These are phyloP conservation scores for Polylopha cassiicola DNA, from an alignment of 2,888 invertebrate species.

Conservation along the genomic window DNA sequence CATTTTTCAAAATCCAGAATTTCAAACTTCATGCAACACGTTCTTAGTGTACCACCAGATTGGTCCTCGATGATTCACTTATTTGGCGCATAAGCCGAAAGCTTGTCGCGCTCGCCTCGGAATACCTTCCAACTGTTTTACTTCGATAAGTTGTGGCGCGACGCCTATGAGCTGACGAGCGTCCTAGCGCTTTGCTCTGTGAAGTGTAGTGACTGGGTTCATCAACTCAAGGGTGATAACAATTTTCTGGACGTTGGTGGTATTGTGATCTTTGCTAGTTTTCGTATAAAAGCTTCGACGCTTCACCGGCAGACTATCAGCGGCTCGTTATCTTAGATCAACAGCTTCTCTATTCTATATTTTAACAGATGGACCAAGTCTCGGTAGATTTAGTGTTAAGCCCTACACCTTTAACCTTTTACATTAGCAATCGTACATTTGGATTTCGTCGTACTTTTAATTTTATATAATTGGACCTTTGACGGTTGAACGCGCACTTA, in stretches of 20 bases:
- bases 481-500: too few relatives aligned
- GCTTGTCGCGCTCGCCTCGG: conserved; percentile 8
- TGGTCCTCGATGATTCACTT: conserved; percentile 8
- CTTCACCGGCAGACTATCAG: conserved; percentile 26
- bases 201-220: too few relatives aligned
- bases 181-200: too few relatives aligned
- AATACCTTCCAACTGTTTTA: conserved; percentile 5
- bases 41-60: conserved; percentile 14
- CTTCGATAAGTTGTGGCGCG: neutral
- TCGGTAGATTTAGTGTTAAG: conserved; percentile 63
- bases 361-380: conserved; percentile 67
- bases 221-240: too few relatives aligned
- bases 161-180: too few relatives aligned
- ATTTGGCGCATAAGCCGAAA: conserved; percentile 7
- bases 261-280: neutral
- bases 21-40: neutral
- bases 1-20: conserved; percentile 7
- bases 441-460: conserved; percentile 12
- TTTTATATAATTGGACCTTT: conserved; percentile 16
- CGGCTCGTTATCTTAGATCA: conserved; percentile 26
- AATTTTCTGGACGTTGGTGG: too few relatives aligned
- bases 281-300: conserved; percentile 38
- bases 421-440: conserved; percentile 35
- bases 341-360: conserved; percentile 45
- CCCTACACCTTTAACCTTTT: conserved; percentile 38